phyloP scores from a whole-genome alignment of 2,888 invertebrate genomes.

The Cryptops parisi region DNA sequence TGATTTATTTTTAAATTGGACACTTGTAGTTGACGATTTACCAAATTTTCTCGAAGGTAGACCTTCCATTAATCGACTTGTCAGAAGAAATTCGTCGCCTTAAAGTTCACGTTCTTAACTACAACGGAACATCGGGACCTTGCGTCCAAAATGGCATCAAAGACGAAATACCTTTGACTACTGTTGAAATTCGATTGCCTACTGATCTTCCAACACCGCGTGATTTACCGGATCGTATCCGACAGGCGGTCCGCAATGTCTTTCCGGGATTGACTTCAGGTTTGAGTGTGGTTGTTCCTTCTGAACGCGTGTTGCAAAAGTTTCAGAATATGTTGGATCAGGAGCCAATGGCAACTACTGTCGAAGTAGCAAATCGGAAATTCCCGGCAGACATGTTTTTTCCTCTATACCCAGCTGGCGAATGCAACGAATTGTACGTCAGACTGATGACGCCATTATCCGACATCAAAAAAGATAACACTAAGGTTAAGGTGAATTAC shows the following conservation, averaged over 20 bases:
- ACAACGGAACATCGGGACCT: not conserved
- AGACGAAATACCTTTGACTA: not conserved
- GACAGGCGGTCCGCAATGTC: not conserved
- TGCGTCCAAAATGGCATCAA: not conserved
- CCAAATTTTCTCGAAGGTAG: too few relatives aligned
- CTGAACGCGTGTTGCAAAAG: not conserved
- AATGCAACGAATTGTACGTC: not conserved
- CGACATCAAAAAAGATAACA: too few relatives aligned
- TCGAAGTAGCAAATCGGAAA: not conserved
- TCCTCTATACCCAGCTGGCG: not conserved
- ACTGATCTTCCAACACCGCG: not conserved
- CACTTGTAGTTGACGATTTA: not conserved
- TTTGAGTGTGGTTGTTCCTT: not conserved
- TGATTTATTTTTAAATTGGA: too few relatives aligned
- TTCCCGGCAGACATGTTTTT: not conserved
- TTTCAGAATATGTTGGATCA: not conserved
- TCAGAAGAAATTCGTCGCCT: too few relatives aligned
- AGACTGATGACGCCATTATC: not conserved
- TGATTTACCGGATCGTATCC: not conserved
- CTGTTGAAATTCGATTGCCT: not conserved
- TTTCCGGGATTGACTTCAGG: not conserved
- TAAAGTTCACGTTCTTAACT: not conserved
- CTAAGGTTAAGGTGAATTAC: too few relatives aligned
- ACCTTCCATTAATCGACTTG: too few relatives aligned
- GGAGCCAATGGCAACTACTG: not conserved